These are phyloP conservation scores for Atrichornis clamosus DNA, from an alignment of 2,113 vertebrate species.

Conservation along the genomic window DNA sequence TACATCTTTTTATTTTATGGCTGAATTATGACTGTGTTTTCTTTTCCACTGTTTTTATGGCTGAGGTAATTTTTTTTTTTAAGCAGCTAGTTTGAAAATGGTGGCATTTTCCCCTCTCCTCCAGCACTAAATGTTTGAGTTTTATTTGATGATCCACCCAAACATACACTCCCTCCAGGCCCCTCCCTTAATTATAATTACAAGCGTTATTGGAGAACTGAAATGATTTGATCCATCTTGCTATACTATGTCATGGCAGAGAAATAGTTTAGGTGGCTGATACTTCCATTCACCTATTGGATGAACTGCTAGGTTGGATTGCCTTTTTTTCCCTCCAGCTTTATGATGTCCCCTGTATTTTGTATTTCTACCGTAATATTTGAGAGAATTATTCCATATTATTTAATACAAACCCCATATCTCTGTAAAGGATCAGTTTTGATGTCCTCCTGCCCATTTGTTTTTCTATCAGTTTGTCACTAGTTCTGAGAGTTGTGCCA, in stretches of 20 bases:
- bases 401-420: not conserved
- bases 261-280: not conserved
- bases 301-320: not conserved
- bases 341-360: not conserved
- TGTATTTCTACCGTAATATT: not conserved
- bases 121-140: not conserved
- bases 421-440: not conserved
- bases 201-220: not conserved
- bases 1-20: constrained; percentile 20
- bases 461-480: not conserved
- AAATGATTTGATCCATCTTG: not conserved
- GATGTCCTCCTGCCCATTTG: not conserved
- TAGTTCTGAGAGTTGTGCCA: not conserved
- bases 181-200: not conserved
- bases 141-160: not conserved
- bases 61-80: not conserved
- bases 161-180: not conserved
- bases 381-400: not conserved
- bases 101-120: not conserved
- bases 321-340: accelerated
- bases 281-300: not conserved
- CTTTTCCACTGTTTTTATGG: constrained; percentile 14
- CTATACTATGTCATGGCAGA: accelerated
- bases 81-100: not conserved
- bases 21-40: not conserved